Conservation (phyloP, 2,113 vertebrate genomes). For the Sclerurus mexicanus region DNA sequence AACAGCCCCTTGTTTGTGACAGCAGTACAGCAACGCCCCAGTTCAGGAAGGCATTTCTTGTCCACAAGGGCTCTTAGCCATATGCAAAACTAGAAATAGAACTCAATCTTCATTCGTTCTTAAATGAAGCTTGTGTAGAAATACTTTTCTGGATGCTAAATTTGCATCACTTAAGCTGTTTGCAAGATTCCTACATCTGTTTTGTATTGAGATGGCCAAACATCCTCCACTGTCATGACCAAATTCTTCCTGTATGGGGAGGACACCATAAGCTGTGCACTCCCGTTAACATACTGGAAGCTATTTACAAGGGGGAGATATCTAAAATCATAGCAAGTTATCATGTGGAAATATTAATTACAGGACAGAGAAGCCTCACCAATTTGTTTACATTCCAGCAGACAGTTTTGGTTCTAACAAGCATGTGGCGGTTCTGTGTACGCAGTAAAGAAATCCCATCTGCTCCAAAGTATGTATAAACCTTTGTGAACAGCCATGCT, state of each 20-base stretch:
- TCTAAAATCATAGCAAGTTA: neutral
- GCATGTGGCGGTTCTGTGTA: neutral
- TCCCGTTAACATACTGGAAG: conserved; percentile 11
- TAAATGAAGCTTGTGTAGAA: neutral
- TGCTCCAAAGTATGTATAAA: neutral
- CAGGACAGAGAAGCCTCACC: neutral
- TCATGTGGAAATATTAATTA: neutral
- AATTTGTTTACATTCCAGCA: conserved; percentile 53
- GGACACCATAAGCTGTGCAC: neutral
- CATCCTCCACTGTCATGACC: conserved; percentile 31
- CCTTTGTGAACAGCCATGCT: neutral
- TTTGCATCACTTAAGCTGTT: neutral
- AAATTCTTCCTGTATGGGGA: conserved; percentile 6
- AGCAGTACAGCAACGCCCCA: neutral
- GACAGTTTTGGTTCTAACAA: neutral
- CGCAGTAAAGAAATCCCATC: neutral
- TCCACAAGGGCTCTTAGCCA: neutral
- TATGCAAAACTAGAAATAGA: neutral
- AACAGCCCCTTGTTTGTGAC: neutral
- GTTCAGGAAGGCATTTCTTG: neutral
- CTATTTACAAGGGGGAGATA: conserved; percentile 54
- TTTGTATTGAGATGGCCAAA: conserved; percentile 26
- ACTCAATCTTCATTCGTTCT: neutral
- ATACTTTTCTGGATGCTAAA: neutral
- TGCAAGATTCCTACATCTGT: neutral